Evolutionary conservation across 2,888 invertebrate genomes (phyloP), one percentile per base, ranked within the genome.

Genomic region (Leistus spinibarbis): DNA sequence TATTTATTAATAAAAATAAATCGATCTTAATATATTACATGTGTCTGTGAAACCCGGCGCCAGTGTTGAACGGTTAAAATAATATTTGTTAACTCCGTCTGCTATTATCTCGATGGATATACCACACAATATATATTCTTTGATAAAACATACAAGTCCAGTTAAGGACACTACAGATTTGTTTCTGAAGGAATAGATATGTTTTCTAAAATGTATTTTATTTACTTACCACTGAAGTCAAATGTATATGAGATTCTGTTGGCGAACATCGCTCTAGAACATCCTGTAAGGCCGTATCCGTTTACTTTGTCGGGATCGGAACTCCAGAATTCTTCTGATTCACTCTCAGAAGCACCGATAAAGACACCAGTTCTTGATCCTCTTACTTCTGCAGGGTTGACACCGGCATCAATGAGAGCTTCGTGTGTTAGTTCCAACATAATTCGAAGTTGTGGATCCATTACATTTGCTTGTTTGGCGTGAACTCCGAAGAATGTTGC

Each of bases 191-290:
- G n/a, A n/a, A n/a, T 40, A 40, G 13, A 40, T 40, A 1, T 5
- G 13, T 7, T 40, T 40, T 40, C 1, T 40, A 40, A 1, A 40
- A 40, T n/a, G n/a, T n/a, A n/a, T n/a, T n/a, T 10, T 10, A 22
- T 60, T 19, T 10, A 54, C 74, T 75, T 54, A 88, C 87, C 97
- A 83, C 91, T 93, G 79, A 98, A 93, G 85, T 99, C 98, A 86
- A 98, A 98, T 66, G 96, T 93, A 88, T 93, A 99, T 0, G 98
- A 98, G 77, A 99, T 89, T 81, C 99, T 91, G 87, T 99, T 99
- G 77, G 98, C 93, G 86, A 98, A 97, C 98, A 99, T 99, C 76
- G 97, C 95, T 70, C 96, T 90, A 80, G 95, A 94, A 86, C 97
- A 97, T 63, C 99, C 99, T 1, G 95, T 97, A 83, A 98, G 89